phyloP scores from a whole-genome alignment of 1,140 invertebrate genomes.

The Chelonus insularis region DNA sequence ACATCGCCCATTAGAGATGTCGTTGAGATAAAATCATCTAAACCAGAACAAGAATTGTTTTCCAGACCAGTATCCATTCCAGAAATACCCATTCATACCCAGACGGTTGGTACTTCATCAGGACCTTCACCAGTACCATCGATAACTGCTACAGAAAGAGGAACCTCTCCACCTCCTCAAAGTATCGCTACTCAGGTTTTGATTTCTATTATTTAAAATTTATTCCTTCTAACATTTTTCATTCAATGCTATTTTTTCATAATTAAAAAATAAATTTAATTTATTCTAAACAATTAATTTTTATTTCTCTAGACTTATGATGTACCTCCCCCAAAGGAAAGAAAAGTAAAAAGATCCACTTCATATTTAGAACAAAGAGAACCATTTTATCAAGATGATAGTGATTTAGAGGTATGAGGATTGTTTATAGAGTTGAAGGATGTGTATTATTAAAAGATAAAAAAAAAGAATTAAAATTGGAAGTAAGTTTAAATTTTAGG shows the following conservation, averaged over 20 bases:
- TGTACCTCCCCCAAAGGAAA: conserved; percentile 33
- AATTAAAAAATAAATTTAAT: too few species aligned
- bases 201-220: too few species aligned
- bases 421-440: too few species aligned
- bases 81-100: too few species aligned
- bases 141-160: conserved; percentile 40
- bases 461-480: conserved; percentile 21
- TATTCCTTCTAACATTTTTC: too few species aligned
- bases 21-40: neutral
- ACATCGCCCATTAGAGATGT: conserved; percentile 29
- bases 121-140: neutral
- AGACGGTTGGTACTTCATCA: too few species aligned
- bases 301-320: conserved; percentile 59
- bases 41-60: conserved; percentile 16
- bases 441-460: too few species aligned
- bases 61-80: neutral
- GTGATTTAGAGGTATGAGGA: conserved; percentile 51
- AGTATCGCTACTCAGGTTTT: conserved; percentile 83
- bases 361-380: conserved; percentile 37
- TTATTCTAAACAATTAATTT: too few species aligned
- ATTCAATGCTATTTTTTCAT: too few species aligned
- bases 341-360: conserved; percentile 38
- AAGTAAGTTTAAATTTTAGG: conserved; percentile 50
- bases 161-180: conserved; percentile 84
- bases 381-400: conserved; percentile 48